These are phyloP conservation scores for Polypterus bichir DNA, from an alignment of 2,113 vertebrate species.

Conservation along the genomic window DNA sequence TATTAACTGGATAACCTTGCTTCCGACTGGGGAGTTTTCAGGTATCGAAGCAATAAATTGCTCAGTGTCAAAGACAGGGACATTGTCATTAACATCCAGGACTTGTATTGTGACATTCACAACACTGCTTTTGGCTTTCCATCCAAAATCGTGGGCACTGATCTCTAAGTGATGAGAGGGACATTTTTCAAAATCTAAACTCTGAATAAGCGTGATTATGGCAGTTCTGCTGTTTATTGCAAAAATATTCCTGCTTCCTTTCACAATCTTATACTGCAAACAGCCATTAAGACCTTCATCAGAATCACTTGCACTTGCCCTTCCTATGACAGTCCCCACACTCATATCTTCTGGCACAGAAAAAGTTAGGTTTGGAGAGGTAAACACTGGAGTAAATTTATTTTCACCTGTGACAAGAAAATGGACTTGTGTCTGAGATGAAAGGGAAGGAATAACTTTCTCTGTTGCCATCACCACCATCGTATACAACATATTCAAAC, in stretches of 20 bases:
- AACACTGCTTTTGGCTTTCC: slow-evolving; percentile 32
- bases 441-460: slow-evolving; percentile 37
- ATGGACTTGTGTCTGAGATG: slow-evolving; percentile 31
- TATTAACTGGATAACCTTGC: slow-evolving; percentile 25
- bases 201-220: slow-evolving; percentile 34
- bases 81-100: slow-evolving; percentile 51
- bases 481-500: slow-evolving; percentile 22
- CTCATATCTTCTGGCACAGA: slow-evolving; percentile 46
- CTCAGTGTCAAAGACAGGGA: slow-evolving; percentile 37
- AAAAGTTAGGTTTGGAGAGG: slow-evolving; percentile 24
- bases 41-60: slow-evolving; percentile 30
- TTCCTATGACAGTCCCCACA: slow-evolving; percentile 42
- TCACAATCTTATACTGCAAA: slow-evolving; percentile 33
- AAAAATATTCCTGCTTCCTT: slow-evolving; percentile 25
- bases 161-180: slow-evolving; percentile 30
- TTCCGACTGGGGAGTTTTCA: slow-evolving; percentile 44
- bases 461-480: slow-evolving; percentile 38
- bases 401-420: slow-evolving; percentile 44
- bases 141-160: slow-evolving; percentile 43
- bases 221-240: slow-evolving; percentile 38
- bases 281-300: slow-evolving; percentile 45
- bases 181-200: slow-evolving; percentile 45
- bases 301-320: slow-evolving; percentile 40
- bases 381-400: slow-evolving; percentile 39
- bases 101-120: slow-evolving; percentile 43